Percentiles rank a stretch among this genome's conserved stretches.
phyloP scores from a whole-genome alignment of 2,888 invertebrate species.

The Drosophila quinaria region DNA sequence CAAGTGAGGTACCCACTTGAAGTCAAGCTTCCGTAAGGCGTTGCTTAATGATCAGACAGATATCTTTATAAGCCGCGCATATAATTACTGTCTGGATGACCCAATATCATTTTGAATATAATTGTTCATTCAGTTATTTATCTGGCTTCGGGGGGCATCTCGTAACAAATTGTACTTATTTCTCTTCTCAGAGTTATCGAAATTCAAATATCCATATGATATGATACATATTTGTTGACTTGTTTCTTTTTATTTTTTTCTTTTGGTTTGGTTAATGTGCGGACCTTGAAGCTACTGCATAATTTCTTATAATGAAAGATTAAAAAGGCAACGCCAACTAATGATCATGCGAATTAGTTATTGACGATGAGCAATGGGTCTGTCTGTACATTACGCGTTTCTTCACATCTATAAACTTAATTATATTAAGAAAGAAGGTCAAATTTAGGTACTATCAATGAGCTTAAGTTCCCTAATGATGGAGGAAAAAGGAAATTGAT shows the following conservation, averaged over 20 bases:
- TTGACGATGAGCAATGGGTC: conserved; percentile 38
- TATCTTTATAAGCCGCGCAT: conserved; percentile 32
- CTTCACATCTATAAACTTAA: conserved; percentile 27
- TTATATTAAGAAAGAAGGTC: conserved; percentile 41
- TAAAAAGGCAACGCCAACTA: conserved; percentile 50
- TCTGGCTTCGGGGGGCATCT: conserved; percentile 19
- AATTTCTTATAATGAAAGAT: conserved; percentile 55
- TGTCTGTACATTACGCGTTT: conserved; percentile 36
- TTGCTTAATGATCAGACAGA: conserved; percentile 58
- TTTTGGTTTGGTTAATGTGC: conserved; percentile 13
- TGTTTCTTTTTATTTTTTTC: neutral
- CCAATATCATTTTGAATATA: conserved; percentile 60
- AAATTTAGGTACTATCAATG: conserved; percentile 24
- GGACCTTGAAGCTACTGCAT: conserved; percentile 59
- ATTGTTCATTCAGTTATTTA: conserved; percentile 27
- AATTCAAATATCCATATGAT: conserved; percentile 34
- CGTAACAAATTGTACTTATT: conserved; percentile 57
- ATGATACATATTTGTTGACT: conserved; percentile 8
- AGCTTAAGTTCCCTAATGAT: conserved; percentile 17
- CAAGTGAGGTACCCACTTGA: conserved; percentile 47
- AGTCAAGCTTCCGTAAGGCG: conserved; percentile 70
- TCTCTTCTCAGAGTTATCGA: conserved; percentile 35
- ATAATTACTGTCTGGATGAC: conserved; percentile 70
- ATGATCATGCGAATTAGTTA: conserved; percentile 73
- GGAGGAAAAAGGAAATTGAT: neutral